Conservation (phyloP, 2,888 invertebrate species). For the Rotaria socialis region DNA sequence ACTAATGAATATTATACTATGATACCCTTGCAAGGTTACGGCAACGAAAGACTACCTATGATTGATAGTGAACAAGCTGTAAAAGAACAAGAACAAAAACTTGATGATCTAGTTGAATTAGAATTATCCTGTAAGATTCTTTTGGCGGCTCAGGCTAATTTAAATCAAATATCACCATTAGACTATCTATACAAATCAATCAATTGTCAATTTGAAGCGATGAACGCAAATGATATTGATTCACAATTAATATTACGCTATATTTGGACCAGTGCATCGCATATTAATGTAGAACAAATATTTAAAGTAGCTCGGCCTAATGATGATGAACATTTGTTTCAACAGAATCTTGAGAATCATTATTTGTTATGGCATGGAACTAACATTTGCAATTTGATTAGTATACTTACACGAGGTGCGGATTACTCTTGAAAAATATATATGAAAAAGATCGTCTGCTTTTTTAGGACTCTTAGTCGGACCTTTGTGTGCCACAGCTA, state of each 20-base stretch:
- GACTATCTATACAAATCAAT: slow-evolving; percentile 62
- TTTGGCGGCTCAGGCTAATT: slow-evolving; percentile 60
- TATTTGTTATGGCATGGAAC: slow-evolving; percentile 63
- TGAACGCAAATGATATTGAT: slow-evolving; percentile 58
- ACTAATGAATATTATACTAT: slow-evolving; percentile 62
- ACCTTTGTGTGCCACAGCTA: slow-evolving; percentile 2
- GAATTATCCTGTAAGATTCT: slow-evolving; percentile 59
- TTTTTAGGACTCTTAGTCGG: background rate
- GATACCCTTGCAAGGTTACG: slow-evolving; percentile 61
- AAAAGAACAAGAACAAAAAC: slow-evolving; percentile 53
- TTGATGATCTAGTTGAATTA: slow-evolving; percentile 58
- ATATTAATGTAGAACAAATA: slow-evolving; percentile 52
- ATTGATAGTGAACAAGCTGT: slow-evolving; percentile 50
- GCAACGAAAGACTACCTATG: slow-evolving; percentile 55
- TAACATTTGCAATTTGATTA: slow-evolving; percentile 60
- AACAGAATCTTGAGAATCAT: slow-evolving; percentile 51
- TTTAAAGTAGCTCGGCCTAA: slow-evolving; percentile 53
- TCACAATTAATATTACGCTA: slow-evolving; percentile 53
- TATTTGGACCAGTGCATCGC: background rate
- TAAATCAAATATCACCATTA: slow-evolving; percentile 49
- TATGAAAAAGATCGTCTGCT: no score
- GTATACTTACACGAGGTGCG: slow-evolving; percentile 60
- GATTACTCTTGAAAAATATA: background rate
- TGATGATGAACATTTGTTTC: slow-evolving; percentile 51
- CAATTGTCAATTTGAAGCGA: slow-evolving; percentile 57